A percentile compares a stretch with the other conserved stretches of the same genome.
phyloP scores from a whole-genome alignment of 2,113 vertebrate genomes.

The Columbina picui region DNA sequence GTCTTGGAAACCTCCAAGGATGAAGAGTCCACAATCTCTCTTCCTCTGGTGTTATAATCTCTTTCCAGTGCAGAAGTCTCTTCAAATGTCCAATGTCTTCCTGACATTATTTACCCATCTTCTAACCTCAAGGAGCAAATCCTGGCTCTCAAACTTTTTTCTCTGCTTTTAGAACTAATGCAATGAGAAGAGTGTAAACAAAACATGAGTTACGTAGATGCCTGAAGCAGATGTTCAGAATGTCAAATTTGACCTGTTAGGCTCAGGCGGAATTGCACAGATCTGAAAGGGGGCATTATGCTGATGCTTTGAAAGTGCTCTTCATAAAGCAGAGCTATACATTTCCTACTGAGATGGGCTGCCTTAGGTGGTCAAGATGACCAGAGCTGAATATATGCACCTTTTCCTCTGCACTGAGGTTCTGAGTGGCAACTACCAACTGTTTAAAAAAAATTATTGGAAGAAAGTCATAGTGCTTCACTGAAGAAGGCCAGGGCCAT shows the following conservation, averaged over 20 bases:
- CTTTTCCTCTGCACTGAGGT: not conserved
- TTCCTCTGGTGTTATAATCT: not conserved
- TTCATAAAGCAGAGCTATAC: not conserved
- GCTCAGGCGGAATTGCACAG: not conserved
- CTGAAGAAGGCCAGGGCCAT: not conserved
- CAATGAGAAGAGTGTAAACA: not conserved
- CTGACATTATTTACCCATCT: not conserved
- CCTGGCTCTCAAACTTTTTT: not conserved
- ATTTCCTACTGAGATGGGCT: not conserved
- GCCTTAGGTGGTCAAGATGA: not conserved
- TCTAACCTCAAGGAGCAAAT: not conserved
- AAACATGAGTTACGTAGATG: not conserved
- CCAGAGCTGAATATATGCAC: not conserved
- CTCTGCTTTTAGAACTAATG: not conserved
- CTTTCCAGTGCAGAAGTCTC: not conserved
- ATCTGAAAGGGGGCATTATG: not conserved
- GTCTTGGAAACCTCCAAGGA: not conserved
- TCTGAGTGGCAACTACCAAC: not conserved
- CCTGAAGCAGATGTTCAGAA: not conserved
- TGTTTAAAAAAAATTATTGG: not conserved
- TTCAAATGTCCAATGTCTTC: not conserved
- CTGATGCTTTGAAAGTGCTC: not conserved
- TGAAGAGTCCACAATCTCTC: not conserved
- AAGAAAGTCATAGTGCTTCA: not conserved
- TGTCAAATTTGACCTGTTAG: not conserved